A percentile compares a stretch with the other conserved stretches of the same genome.
Conservation (phyloP, 1,140 invertebrate genomes). For the Drosophila bocki region DNA sequence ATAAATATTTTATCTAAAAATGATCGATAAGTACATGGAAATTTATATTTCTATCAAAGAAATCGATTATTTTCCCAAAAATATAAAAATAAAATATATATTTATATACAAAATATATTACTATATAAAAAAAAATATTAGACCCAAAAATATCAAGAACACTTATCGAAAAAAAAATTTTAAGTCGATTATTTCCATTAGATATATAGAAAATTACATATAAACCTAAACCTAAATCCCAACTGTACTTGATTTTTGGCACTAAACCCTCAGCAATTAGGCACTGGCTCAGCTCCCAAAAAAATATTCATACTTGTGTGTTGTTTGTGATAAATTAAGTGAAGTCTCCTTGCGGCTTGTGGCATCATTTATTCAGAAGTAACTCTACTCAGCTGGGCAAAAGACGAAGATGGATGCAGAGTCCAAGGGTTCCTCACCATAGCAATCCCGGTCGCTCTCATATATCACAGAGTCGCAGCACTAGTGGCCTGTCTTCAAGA, state of each 20-base stretch:
- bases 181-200: too few relatives aligned
- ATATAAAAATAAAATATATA: too few relatives aligned
- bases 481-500: constrained; percentile 15
- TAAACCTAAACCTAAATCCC: too few relatives aligned
- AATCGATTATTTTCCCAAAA: too few relatives aligned
- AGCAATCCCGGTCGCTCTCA: constrained; percentile 26
- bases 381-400: constrained; percentile 1
- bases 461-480: constrained; percentile 20
- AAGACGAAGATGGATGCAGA: constrained; percentile 34
- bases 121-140: too few relatives aligned
- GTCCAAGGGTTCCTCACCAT: constrained; percentile 1
- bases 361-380: constrained; percentile 39
- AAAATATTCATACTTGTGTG: constrained; percentile 34
- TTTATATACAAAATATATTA: too few relatives aligned
- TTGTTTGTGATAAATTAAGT: constrained; percentile 38
- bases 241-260: not conserved
- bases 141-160: too few relatives aligned
- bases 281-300: constrained; percentile 9
- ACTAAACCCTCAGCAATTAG: constrained; percentile 10
- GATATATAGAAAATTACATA: too few relatives aligned
- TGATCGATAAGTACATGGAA: too few relatives aligned
- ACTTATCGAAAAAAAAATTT: too few relatives aligned
- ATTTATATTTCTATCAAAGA: too few relatives aligned
- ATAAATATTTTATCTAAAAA: too few relatives aligned
- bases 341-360: constrained; percentile 26